Percentiles rank a stretch among this genome's conserved stretches.
phyloP scores from a whole-genome alignment of 2,888 invertebrate genomes.

The Drosophila silvestris region DNA sequence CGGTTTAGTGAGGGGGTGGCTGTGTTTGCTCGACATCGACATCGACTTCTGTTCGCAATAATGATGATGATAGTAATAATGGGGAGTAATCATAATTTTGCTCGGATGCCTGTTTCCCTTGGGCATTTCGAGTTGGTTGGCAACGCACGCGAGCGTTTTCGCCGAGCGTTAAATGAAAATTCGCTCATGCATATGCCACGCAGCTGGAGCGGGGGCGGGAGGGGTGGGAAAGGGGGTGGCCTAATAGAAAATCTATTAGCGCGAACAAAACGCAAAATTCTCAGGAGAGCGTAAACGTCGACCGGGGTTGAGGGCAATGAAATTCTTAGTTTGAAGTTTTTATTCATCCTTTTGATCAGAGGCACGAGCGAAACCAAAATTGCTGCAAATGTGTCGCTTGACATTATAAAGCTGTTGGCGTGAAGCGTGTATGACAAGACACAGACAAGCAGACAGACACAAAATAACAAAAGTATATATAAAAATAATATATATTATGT shows the following conservation, averaged over 20 bases:
- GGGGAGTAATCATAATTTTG: slow-evolving; percentile 66
- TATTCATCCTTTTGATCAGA: slow-evolving; percentile 63
- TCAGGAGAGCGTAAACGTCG: slow-evolving; percentile 34
- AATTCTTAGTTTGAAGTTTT: not conserved
- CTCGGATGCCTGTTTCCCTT: slow-evolving; percentile 58
- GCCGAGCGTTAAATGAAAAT: slow-evolving; percentile 72
- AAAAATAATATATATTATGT: not conserved
- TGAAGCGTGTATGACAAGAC: slow-evolving; percentile 55
- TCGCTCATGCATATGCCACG: slow-evolving; percentile 69
- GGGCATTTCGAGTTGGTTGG: slow-evolving; percentile 46
- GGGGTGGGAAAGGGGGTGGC: not conserved
- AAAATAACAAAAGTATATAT: not conserved
- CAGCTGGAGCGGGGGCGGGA: not conserved
- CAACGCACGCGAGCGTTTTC: slow-evolving; percentile 2
- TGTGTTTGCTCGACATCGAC: slow-evolving; percentile 39
- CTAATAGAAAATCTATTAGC: slow-evolving; percentile 79
- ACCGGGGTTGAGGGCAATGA: not conserved
- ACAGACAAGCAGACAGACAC: slow-evolving; percentile 22
- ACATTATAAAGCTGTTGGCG: slow-evolving; percentile 71
- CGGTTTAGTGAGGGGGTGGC: slow-evolving; percentile 36
- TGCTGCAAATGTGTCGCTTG: slow-evolving; percentile 17
- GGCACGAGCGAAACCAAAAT: slow-evolving; percentile 26
- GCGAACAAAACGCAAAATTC: slow-evolving; percentile 55
- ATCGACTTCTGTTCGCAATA: slow-evolving; percentile 58
- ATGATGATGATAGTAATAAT: slow-evolving; percentile 46